Conservation (phyloP, 2,797 vertebrate species). For the Anabas testudineus region DNA sequence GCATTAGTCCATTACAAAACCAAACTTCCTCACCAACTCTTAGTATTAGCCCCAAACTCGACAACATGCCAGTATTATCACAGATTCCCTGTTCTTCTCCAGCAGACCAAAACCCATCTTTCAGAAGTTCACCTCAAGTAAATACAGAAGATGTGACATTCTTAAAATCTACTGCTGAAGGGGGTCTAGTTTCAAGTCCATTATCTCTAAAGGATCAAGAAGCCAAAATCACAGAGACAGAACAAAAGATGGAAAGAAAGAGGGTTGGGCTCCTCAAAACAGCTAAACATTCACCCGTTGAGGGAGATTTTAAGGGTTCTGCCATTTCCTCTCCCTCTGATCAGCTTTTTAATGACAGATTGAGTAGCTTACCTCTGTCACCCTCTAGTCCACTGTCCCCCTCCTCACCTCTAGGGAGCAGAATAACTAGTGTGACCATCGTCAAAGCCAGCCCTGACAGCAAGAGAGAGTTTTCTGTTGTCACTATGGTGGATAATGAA, state of each 20-base stretch:
- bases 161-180: slow-evolving; percentile 1
- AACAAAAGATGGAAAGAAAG: slow-evolving; percentile 40
- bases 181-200: slow-evolving; percentile 3
- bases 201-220: slow-evolving; percentile 19
- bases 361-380: slow-evolving; percentile 26
- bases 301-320: background rate
- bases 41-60: background rate
- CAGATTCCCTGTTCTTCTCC: slow-evolving; percentile 9
- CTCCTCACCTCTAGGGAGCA: slow-evolving; percentile 42
- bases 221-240: background rate
- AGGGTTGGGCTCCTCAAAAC: slow-evolving; percentile 49
- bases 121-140: slow-evolving; percentile 8
- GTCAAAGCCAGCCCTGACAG: slow-evolving; percentile 66
- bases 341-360: slow-evolving; percentile 38
- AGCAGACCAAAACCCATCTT: background rate
- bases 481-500: slow-evolving; percentile 58
- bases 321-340: slow-evolving; percentile 19
- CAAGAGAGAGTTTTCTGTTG: slow-evolving; percentile 73
- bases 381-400: slow-evolving; percentile 30
- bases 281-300: slow-evolving; percentile 10
- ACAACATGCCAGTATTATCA: slow-evolving; percentile 4
- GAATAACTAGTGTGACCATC: slow-evolving; percentile 38
- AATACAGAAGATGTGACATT: slow-evolving; percentile 30
- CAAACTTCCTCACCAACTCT: background rate
- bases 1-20: slow-evolving; percentile 17